Evolutionary conservation across 2,113 vertebrate genomes (phyloP).

Genomic region (Gila orcuttii): DNA sequence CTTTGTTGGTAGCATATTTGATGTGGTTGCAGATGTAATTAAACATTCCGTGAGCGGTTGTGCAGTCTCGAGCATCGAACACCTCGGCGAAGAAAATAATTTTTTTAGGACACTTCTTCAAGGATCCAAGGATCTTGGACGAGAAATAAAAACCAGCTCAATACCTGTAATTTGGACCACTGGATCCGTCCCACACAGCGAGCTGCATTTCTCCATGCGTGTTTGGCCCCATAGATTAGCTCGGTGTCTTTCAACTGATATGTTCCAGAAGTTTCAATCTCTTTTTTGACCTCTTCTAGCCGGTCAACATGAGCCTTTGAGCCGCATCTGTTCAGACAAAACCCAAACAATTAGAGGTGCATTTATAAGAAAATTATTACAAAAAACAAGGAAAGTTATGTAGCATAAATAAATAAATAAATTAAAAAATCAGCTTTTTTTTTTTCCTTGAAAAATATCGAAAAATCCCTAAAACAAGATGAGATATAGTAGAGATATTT

Average conservation of each 20-base stretch:
- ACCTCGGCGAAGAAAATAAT: conserved; percentile 76
- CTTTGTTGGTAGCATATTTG: conserved; percentile 98
- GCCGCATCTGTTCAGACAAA: conserved; percentile 76
- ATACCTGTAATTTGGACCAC: conserved; percentile 98
- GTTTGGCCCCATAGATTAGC: conserved; percentile 95
- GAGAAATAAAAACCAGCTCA: background rate
- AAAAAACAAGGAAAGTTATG: background rate
- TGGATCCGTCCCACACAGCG: conserved; percentile 96
- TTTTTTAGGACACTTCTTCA: conserved; percentile 11
- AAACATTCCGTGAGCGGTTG: conserved; percentile 96
- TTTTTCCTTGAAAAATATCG: background rate
- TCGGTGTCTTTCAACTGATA: conserved; percentile 96
- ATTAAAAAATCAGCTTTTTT: background rate
- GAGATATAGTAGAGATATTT: too few species aligned
- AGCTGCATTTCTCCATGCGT: conserved; percentile 94
- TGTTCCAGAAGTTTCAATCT: conserved; percentile 85
- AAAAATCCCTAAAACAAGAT: too few species aligned
- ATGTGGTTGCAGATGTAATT: conserved; percentile 99
- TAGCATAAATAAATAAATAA: background rate
- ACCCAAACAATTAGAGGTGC: background rate
- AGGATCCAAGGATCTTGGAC: too few species aligned
- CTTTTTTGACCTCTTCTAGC: conserved; percentile 91
- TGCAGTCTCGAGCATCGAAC: conserved; percentile 96
- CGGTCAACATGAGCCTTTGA: conserved; percentile 93
- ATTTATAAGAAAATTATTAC: background rate